Evolutionary conservation across 2,888 invertebrate genomes (phyloP).

Genomic region (Lucinisca nassula): DNA sequence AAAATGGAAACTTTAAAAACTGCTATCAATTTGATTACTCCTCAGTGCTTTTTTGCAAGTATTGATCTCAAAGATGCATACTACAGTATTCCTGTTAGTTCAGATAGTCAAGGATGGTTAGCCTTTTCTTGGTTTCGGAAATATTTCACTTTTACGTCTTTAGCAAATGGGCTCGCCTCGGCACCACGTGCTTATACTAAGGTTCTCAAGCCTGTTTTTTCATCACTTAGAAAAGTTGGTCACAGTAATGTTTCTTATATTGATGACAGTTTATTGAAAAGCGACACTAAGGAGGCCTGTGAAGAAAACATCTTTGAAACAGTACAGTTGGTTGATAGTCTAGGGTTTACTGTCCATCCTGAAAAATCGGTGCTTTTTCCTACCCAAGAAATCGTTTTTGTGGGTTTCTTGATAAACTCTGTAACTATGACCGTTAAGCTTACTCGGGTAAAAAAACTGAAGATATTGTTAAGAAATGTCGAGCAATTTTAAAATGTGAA

Average conservation of each 20-base stretch:
- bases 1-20: constrained; percentile 67
- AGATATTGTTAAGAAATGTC: constrained; percentile 14
- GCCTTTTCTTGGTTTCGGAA: too few species aligned
- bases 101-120: constrained; percentile 2
- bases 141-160: too few species aligned
- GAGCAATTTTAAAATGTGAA: background rate
- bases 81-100: constrained; percentile 52
- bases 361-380: constrained; percentile 17
- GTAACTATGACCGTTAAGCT: constrained; percentile 24
- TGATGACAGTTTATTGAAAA: constrained; percentile 1
- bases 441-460: constrained; percentile 13
- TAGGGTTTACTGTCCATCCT: constrained; percentile 16
- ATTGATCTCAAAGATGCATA: constrained; percentile 64
- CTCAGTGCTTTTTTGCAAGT: constrained; percentile 53
- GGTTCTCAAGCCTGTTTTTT: too few species aligned
- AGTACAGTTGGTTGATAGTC: background rate
- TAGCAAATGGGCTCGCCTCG: too few species aligned
- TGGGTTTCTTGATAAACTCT: constrained; percentile 7
- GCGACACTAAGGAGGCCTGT: background rate
- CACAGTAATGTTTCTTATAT: background rate
- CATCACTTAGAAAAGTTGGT: too few species aligned
- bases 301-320: constrained; percentile 4
- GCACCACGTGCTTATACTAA: too few species aligned
- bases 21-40: constrained; percentile 36
- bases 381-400: constrained; percentile 12